Percentiles rank a stretch among this genome's conserved stretches.
Conservation (phyloP, 2,888 invertebrate species). For the Caenorhabditis parvicauda region DNA sequence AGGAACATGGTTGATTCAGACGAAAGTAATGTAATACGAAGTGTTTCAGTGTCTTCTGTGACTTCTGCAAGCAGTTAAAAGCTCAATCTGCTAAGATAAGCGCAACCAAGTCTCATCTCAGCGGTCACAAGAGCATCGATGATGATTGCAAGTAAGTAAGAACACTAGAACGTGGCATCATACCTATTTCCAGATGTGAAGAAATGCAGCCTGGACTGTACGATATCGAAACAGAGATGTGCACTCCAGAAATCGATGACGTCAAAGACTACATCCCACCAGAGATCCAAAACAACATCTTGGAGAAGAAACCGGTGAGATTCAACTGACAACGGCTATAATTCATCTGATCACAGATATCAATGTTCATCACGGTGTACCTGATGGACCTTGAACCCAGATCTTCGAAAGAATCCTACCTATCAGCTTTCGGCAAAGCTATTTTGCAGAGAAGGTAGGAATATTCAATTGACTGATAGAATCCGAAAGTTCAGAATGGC, state of each 20-base stretch:
- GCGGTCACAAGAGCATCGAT: slow-evolving; percentile 39
- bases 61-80: slow-evolving; percentile 60
- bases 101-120: slow-evolving; percentile 35
- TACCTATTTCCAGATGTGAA: slow-evolving; percentile 41
- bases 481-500: slow-evolving; percentile 47
- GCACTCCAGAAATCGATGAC: slow-evolving; percentile 61
- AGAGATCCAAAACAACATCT: slow-evolving; percentile 60
- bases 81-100: slow-evolving; percentile 52
- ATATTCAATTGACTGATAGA: not conserved
- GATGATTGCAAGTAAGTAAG: slow-evolving; percentile 45
- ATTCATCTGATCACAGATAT: slow-evolving; percentile 40
- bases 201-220: slow-evolving; percentile 62
- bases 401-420: slow-evolving; percentile 55
- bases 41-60: slow-evolving; percentile 57
- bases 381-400: slow-evolving; percentile 61
- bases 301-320: slow-evolving; percentile 59
- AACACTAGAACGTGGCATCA: slow-evolving; percentile 6
- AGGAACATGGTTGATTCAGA: slow-evolving; percentile 50
- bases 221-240: slow-evolving; percentile 63
- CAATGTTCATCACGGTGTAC: slow-evolving; percentile 62
- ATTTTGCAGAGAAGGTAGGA: slow-evolving; percentile 49
- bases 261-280: slow-evolving; percentile 61
- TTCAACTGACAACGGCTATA: not conserved
- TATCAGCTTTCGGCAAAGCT: slow-evolving; percentile 61
- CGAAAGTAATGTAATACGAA: not conserved